Conservation (phyloP, 2,888 invertebrate genomes). For the Blastobasis lacticolella region DNA sequence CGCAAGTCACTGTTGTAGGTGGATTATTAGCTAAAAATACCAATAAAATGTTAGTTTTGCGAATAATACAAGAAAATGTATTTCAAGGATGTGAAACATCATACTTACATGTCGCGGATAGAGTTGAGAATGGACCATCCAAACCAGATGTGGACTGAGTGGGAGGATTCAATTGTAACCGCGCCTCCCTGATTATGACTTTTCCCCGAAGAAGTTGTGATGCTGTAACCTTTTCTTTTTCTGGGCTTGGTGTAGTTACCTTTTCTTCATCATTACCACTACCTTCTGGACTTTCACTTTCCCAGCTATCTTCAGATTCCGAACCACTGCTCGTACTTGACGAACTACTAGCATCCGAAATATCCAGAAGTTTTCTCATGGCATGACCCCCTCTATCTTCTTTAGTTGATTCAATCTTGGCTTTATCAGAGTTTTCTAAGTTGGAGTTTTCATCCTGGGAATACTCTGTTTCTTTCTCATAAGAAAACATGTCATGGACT, state of each 20-base stretch:
- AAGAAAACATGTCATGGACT: conserved; percentile 52
- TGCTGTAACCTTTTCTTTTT: conserved; percentile 56
- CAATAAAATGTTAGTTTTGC: neutral
- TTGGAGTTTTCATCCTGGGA: conserved; percentile 59
- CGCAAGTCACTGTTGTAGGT: conserved; percentile 81
- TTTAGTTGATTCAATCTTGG: conserved; percentile 45
- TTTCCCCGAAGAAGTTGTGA: conserved; percentile 76
- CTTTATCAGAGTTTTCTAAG: conserved; percentile 46
- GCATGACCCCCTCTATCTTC: conserved; percentile 63
- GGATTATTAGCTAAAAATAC: conserved; percentile 66
- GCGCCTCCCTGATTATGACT: conserved; percentile 80
- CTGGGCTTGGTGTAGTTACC: conserved; percentile 55
- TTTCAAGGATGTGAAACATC: conserved; percentile 4
- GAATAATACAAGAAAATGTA: neutral
- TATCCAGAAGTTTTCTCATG: conserved; percentile 64
- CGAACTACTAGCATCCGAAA: conserved; percentile 65
- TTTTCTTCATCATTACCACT: conserved; percentile 58
- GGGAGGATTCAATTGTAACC: conserved; percentile 75
- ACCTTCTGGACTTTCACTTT: conserved; percentile 51
- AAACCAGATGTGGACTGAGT: conserved; percentile 57
- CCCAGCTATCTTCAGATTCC: conserved; percentile 64
- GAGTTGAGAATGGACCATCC: conserved; percentile 80
- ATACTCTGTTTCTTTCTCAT: conserved; percentile 55
- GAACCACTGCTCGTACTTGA: conserved; percentile 62
- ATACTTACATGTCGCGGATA: conserved; percentile 55